Evolutionary conservation across 2,888 invertebrate species (phyloP).

Genomic region (Drosophila picticornis): DNA sequence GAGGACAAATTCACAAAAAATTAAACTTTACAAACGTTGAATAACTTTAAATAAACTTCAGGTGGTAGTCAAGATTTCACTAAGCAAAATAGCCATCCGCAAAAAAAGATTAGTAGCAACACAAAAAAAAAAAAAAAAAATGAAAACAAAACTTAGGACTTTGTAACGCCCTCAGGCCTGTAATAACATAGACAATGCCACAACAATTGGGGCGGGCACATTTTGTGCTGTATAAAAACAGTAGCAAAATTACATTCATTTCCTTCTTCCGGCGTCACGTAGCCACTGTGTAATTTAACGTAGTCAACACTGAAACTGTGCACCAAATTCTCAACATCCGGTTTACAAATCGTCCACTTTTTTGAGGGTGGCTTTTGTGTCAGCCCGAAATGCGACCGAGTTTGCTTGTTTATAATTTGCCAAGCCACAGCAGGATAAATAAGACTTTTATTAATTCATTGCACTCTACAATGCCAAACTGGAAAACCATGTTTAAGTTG

Average conservation of each 20-base stretch:
- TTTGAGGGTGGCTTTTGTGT: neutral
- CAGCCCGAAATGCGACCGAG: conserved; percentile 26
- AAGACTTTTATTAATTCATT: conserved; percentile 34
- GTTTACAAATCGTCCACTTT: conserved; percentile 40
- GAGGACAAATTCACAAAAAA: conserved; percentile 21
- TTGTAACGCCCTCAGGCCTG: conserved; percentile 38
- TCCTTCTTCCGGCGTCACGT: conserved; percentile 75
- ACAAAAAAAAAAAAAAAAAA: conserved; percentile 25
- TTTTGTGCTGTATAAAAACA: conserved; percentile 32
- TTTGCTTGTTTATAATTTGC: conserved; percentile 52
- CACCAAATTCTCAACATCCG: conserved; percentile 62
- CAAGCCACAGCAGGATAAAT: conserved; percentile 22
- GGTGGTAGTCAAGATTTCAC: conserved; percentile 24
- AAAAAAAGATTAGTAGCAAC: conserved; percentile 33
- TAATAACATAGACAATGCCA: conserved; percentile 55
- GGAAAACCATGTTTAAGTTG: neutral
- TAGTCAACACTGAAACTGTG: conserved; percentile 22
- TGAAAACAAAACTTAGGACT: conserved; percentile 23
- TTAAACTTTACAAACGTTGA: conserved; percentile 22
- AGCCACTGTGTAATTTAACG: conserved; percentile 46
- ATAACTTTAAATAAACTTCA: conserved; percentile 31
- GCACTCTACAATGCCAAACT: conserved; percentile 18
- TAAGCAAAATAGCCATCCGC: conserved; percentile 28
- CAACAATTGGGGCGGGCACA: conserved; percentile 44
- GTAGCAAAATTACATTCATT: conserved; percentile 63